Evolutionary conservation across 2,888 invertebrate species (phyloP), one percentile per base, ranked within the genome.

Genomic region (Diploptera punctata): DNA sequence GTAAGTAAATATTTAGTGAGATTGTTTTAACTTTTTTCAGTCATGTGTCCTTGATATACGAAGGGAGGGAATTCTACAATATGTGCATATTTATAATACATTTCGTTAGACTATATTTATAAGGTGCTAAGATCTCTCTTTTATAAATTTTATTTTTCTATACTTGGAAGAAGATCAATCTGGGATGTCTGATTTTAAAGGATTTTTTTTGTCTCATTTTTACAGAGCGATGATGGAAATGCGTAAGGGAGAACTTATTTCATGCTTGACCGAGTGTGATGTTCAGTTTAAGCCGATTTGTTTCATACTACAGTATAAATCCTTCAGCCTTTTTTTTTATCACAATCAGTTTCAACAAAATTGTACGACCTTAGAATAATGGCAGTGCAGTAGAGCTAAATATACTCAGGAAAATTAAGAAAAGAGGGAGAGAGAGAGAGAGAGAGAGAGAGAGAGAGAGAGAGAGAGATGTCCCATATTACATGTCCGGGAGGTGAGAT

Each of bases 261-360:
- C 71, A 65, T 38, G 71, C 71, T 67, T 31, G 26, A 49, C 71
- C 43, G 49, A 67, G 52, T 71, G 71, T 52, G 67, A 67, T 67
- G 67, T 38, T 71, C 71, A 54, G 52, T 57, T 67, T 71, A 71
- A 71, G 71, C 71, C 71, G 71, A 57, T 71, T 67, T 71, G 54
- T 54, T 52, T 71, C 67, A 71, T 67, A 24, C 24, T 33, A 60
- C 31, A 16, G 31, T n/a, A 57, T 29, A 57, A 57, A 57, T 57
- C 57, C 57, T n/a, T 54, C 21, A 9, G 4, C 7, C 9, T 24
- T n/a, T n/a, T n/a, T 3, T 54, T 54, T 24, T 31, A n/a, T 16
- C 16, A 3, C 57, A 57, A 57, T 57, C 57, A 29, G 29, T 31
- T 57, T 16, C 26, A 57, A 29, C 13, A 57, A 57, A 57, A 57